phyloP scores from a whole-genome alignment of 2,797 vertebrate species.

The Mareca strepera region DNA sequence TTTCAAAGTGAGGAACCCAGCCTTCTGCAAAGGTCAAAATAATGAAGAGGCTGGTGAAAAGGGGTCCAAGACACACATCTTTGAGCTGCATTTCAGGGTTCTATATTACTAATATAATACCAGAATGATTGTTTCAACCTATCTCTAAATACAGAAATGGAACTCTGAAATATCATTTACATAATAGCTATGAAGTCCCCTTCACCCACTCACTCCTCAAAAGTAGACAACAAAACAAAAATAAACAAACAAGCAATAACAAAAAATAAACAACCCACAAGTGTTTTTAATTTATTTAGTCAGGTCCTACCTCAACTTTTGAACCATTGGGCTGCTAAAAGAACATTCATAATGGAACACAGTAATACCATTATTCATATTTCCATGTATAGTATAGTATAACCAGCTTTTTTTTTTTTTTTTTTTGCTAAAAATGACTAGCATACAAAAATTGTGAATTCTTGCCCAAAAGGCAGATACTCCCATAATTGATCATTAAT shows the following conservation, averaged over 20 bases:
- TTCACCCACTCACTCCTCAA: background rate
- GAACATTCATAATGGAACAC: background rate
- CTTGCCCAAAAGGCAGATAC: slow-evolving; percentile 38
- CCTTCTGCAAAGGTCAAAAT: background rate
- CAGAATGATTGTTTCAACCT: background rate
- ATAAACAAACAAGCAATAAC: background rate
- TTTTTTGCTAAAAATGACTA: slow-evolving; percentile 5
- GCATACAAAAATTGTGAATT: slow-evolving; percentile 18
- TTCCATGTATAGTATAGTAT: background rate
- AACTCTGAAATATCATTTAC: background rate
- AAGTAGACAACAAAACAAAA: background rate
- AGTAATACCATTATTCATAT: background rate
- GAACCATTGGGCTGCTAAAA: background rate
- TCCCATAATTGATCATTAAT: slow-evolving; percentile 35
- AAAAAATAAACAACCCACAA: background rate
- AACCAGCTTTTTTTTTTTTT: background rate
- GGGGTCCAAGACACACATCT: background rate
- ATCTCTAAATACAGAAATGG: background rate
- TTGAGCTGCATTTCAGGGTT: background rate
- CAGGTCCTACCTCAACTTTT: background rate
- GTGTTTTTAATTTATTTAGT: background rate
- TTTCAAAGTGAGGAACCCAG: rapidly evolving
- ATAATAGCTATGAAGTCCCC: background rate
- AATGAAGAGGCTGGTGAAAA: background rate
- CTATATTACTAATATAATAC: background rate